Evolutionary conservation across 2,888 invertebrate species (phyloP).

Genomic region (Andrena trimmerana): DNA sequence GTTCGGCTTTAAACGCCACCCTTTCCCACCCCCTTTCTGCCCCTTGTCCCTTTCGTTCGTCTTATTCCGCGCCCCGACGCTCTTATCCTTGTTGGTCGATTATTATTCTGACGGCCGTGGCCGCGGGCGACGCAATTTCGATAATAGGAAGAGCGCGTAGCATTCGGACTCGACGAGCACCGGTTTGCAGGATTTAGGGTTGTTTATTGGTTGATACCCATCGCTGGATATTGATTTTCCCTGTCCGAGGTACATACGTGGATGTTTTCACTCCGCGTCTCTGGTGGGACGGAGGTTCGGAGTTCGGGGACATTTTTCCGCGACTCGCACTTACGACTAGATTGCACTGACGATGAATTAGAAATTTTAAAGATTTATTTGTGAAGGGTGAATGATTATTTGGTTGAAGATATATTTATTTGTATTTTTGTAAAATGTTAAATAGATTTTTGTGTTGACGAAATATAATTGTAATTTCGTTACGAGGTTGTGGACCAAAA

Average conservation of each 20-base stretch:
- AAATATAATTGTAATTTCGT: no score
- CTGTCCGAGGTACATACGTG: not conserved
- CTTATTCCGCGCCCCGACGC: constrained; percentile 1
- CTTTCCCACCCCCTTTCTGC: not conserved
- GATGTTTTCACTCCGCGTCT: not conserved
- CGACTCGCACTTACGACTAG: no score
- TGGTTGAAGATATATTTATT: no score
- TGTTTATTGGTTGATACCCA: constrained; percentile 24
- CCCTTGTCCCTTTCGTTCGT: constrained; percentile 1
- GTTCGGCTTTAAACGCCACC: constrained; percentile 32
- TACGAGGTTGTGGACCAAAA: no score
- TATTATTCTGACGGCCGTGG: constrained; percentile 23
- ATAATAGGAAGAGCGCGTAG: constrained; percentile 11
- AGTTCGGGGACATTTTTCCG: no score
- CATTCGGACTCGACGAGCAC: not conserved
- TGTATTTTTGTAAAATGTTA: no score
- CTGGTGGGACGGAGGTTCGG: not conserved
- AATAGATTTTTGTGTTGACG: no score
- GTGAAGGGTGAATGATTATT: not conserved
- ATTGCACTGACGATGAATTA: no score
- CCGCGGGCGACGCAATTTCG: constrained; percentile 7
- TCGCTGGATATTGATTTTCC: constrained; percentile 69
- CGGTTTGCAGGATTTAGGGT: constrained; percentile 1
- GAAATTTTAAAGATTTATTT: not conserved
- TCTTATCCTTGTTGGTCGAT: not conserved